Evolutionary conservation across 2,113 vertebrate species (phyloP), one percentile per base, ranked within the genome.

Genomic region (Chlamydotis undulata): DNA sequence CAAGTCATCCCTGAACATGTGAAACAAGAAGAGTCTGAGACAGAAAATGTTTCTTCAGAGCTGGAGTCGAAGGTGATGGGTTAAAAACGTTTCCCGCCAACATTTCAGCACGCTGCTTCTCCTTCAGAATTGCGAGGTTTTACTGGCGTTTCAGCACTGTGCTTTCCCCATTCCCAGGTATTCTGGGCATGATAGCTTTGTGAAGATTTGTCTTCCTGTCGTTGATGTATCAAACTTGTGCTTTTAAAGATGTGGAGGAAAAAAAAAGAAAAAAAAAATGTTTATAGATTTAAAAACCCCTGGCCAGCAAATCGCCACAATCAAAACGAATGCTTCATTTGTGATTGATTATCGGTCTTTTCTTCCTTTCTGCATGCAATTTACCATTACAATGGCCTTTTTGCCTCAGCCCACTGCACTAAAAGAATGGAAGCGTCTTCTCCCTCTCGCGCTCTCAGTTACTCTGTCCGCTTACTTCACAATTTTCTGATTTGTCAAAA

Each of bases 331-430:
- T 83, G 89, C 91, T 93, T 97, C 96, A 76, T 90, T 97, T 97
- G 95, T 98, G 96, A 98, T 98, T 96, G 97, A 98, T 98, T 95
- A 97, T 96, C 97, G 87, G 81, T 90, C 97, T 96, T 97, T 98
- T 98, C 98, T 98, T 97, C 97, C 96, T 97, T 97, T 95, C 96
- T 71, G 95, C 98, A 84, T 96, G 97, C 95, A 87, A 97, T 99
- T 99, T 99, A 99, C 98, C 99, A 99, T 99, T 98, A 99, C 98
- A 99, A 99, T 98, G 97, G 98, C 77, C 97, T 98, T 98, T 97
- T 98, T 98, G 97, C 98, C 97, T 97, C 98, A 98, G 98, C 97
- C 98, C 98, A 98, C 92, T 98, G 98, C 97, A 98, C 98, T 96
- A 91, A 96, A 98, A 99, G 98, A 99, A 98, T 98, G 98, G 97